Evolutionary conservation across 2,888 invertebrate species (phyloP).

Genomic region (Drosophila multiciliata): DNA sequence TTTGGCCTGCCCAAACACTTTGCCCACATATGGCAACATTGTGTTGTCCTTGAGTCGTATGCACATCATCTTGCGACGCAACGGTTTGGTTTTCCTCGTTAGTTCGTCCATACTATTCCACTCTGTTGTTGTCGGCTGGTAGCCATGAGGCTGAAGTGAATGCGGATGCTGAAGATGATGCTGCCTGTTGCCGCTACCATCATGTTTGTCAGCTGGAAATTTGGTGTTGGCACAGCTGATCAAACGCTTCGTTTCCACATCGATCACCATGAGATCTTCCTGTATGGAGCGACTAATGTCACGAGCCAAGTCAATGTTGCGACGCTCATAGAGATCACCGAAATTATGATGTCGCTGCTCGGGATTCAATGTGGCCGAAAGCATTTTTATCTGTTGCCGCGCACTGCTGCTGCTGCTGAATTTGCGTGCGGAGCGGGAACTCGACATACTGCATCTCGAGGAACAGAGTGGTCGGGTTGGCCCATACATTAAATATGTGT

Average conservation of each 20-base stretch:
- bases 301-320: conserved; percentile 21
- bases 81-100: conserved; percentile 14
- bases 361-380: background rate
- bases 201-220: background rate
- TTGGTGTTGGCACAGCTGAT: conserved; percentile 34
- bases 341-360: conserved; percentile 46
- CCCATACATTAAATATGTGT: conserved; percentile 48
- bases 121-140: background rate
- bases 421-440: background rate
- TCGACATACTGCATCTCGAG: conserved; percentile 38
- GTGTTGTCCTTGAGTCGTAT: conserved; percentile 12
- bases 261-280: conserved; percentile 58
- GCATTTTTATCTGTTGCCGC: background rate
- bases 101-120: too few relatives aligned
- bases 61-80: conserved; percentile 30
- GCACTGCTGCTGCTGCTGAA: conserved; percentile 7
- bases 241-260: conserved; percentile 39
- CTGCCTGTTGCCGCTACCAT: background rate
- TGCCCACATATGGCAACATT: background rate
- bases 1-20: background rate
- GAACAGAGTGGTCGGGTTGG: conserved; percentile 23
- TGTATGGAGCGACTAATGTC: conserved; percentile 62
- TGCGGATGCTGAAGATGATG: background rate
- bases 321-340: background rate
- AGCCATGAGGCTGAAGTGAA: conserved; percentile 14